phyloP scores from a whole-genome alignment of 2,113 vertebrate species.

The Mola mola region DNA sequence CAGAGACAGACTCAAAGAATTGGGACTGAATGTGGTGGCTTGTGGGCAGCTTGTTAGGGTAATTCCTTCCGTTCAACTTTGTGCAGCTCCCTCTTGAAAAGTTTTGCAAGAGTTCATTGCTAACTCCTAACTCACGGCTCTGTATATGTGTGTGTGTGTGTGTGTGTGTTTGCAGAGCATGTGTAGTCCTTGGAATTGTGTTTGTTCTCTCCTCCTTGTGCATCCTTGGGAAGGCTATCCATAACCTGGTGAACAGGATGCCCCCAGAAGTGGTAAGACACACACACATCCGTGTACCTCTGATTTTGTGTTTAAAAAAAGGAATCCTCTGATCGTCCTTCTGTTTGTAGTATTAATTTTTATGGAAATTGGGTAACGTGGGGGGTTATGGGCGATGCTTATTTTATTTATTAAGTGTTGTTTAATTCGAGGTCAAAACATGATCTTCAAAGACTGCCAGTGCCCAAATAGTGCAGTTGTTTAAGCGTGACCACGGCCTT shows the following conservation, averaged over 20 bases:
- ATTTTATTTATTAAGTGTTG: background rate
- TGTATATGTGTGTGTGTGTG: no score
- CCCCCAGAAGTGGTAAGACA: slow-evolving; percentile 96
- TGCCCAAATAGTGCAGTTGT: no score
- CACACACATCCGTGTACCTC: slow-evolving; percentile 11
- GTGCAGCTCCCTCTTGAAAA: background rate
- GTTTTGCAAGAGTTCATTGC: background rate
- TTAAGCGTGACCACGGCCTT: no score
- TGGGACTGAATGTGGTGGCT: background rate
- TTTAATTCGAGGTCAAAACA: slow-evolving; percentile 1
- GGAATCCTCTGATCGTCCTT: no score
- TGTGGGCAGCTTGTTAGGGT: background rate
- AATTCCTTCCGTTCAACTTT: background rate
- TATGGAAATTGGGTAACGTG: no score
- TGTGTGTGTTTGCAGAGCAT: slow-evolving; percentile 85
- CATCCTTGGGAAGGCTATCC: slow-evolving; percentile 96
- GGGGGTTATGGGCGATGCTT: no score
- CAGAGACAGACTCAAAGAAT: no score
- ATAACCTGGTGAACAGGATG: slow-evolving; percentile 90
- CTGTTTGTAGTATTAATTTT: no score
- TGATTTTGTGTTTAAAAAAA: no score
- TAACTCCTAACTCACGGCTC: background rate
- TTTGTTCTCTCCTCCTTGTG: slow-evolving; percentile 95
- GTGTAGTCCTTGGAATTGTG: slow-evolving; percentile 92
- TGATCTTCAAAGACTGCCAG: background rate